A percentile compares a stretch with the other conserved stretches of the same genome.
These are phyloP conservation scores for Ranitomeya imitator DNA, from an alignment of 2,113 vertebrate species.

Conservation along the genomic window DNA sequence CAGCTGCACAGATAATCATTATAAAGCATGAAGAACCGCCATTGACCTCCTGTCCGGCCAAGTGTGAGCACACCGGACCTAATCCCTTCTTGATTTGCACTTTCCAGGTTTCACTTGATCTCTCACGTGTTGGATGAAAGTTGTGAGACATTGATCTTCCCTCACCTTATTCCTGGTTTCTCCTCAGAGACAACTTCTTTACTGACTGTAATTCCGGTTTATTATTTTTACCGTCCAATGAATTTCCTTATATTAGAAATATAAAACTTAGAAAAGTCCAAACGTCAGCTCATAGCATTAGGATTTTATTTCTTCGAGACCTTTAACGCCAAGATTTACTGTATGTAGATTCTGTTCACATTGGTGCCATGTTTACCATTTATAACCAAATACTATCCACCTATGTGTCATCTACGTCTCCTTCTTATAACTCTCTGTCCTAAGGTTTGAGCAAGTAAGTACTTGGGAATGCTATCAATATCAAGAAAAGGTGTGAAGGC, in stretches of 20 bases:
- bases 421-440: no score
- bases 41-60: conserved; percentile 49
- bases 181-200: conserved; percentile 29
- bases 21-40: conserved; percentile 52
- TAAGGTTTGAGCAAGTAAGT: no score
- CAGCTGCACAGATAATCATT: conserved; percentile 57
- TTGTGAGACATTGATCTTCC: conserved; percentile 24
- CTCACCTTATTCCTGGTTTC: neutral
- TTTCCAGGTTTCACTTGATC: conserved; percentile 28
- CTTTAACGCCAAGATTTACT: neutral
- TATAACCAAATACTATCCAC: no score
- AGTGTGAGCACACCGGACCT: conserved; percentile 40
- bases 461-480: no score
- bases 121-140: conserved; percentile 43
- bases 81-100: conserved; percentile 42
- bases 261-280: neutral
- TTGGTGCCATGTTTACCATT: neutral
- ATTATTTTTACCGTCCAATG: conserved; percentile 20
- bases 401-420: no score
- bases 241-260: conserved; percentile 26
- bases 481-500: no score
- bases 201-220: conserved; percentile 32
- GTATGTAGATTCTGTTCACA: neutral
- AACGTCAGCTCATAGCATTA: neutral
- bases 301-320: neutral